Evolutionary conservation across 2,888 invertebrate genomes (phyloP).

Genomic region (Synergus itoensis): DNA sequence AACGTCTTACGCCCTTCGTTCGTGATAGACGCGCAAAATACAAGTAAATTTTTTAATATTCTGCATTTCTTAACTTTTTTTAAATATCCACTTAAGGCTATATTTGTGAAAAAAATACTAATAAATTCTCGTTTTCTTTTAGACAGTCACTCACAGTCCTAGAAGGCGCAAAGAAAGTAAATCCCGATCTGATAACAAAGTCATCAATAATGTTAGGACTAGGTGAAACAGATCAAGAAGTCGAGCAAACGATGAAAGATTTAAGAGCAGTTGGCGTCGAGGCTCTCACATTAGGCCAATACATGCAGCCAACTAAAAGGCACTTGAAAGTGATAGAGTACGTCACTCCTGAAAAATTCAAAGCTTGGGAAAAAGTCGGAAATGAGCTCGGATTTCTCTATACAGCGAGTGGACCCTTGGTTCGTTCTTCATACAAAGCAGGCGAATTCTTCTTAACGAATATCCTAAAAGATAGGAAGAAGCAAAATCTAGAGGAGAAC

Average conservation of each 20-base stretch:
- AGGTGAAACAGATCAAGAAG: conserved; percentile 92
- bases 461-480: conserved; percentile 81
- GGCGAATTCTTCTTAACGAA: conserved; percentile 95
- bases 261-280: conserved; percentile 91
- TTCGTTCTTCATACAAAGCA: conserved; percentile 98
- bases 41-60: conserved; percentile 74
- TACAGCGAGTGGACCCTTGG: conserved; percentile 98
- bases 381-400: conserved; percentile 94
- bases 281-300: conserved; percentile 98
- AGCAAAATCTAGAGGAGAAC: conserved; percentile 42
- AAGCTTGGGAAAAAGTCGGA: conserved; percentile 91
- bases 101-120: conserved; percentile 19
- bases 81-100: neutral
- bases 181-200: conserved; percentile 94
- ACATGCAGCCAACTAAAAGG: conserved; percentile 99
- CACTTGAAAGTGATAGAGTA: conserved; percentile 97
- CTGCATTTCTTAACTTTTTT: neutral
- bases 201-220: conserved; percentile 99
- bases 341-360: conserved; percentile 96
- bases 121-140: conserved; percentile 52
- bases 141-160: conserved; percentile 93
- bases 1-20: conserved; percentile 92
- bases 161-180: conserved; percentile 88
- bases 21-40: conserved; percentile 96
- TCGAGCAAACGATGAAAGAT: conserved; percentile 93